These are phyloP conservation scores for Thalassarche chlororhynchos DNA, from an alignment of 2,113 vertebrate species.

Conservation along the genomic window DNA sequence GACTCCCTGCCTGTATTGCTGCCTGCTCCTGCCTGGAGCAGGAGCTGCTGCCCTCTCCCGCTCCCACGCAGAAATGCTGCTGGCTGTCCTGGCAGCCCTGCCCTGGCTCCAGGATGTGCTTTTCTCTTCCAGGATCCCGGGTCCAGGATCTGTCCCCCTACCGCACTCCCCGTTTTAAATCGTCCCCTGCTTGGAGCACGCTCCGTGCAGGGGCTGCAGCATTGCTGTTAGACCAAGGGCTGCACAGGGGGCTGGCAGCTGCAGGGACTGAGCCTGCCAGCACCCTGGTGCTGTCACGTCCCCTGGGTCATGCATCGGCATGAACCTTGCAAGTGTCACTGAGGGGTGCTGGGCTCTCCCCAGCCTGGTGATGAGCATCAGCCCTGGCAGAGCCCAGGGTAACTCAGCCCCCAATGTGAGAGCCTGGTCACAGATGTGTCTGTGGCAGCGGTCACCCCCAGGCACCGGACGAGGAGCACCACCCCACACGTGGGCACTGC, in stretches of 20 bases:
- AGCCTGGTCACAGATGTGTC: fast-evolving
- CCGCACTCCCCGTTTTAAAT: fast-evolving
- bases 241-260: neutral
- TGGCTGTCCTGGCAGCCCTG: neutral
- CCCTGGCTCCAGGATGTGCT: neutral
- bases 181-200: neutral
- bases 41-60: slow-evolving; percentile 19
- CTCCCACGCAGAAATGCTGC: neutral
- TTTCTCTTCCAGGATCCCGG: neutral
- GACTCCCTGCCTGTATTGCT: neutral
- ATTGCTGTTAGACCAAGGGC: neutral
- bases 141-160: neutral
- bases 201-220: neutral
- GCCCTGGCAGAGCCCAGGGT: neutral
- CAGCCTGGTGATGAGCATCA: neutral
- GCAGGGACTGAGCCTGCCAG: neutral
- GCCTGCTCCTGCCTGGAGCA: neutral
- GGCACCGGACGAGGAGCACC: fast-evolving
- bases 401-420: fast-evolving
- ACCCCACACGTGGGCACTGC: fast-evolving
- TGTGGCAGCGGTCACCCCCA: neutral
- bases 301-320: neutral
- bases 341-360: neutral
- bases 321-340: neutral
- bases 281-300: neutral